Evolutionary conservation across 2,113 vertebrate genomes (phyloP).

Genomic region (Emydocephalus ijimae): DNA sequence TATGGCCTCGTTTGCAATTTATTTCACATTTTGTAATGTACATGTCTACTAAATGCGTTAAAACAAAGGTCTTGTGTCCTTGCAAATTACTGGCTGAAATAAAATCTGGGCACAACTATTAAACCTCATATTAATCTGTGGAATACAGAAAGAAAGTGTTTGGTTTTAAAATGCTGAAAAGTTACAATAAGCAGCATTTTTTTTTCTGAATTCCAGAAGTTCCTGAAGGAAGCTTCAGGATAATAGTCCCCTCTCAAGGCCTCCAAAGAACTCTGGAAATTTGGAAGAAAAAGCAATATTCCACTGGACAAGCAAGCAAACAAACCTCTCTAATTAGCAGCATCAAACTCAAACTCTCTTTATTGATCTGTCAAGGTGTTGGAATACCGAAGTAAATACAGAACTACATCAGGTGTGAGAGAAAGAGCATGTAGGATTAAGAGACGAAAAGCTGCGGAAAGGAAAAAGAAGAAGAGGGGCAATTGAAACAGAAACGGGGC

Average conservation of each 20-base stretch:
- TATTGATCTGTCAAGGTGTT: slow-evolving; percentile 67
- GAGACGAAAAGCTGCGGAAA: slow-evolving; percentile 47
- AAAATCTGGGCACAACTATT: slow-evolving; percentile 24
- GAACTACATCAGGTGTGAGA: slow-evolving; percentile 55
- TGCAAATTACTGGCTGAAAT: background rate
- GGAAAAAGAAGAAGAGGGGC: background rate
- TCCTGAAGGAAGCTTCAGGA: background rate
- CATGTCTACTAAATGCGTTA: background rate
- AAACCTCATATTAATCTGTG: background rate
- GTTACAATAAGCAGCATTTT: background rate
- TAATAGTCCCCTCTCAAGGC: background rate
- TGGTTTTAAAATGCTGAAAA: background rate
- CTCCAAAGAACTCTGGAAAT: slow-evolving; percentile 9
- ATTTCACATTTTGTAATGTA: background rate
- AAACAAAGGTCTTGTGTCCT: background rate
- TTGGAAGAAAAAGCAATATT: slow-evolving; percentile 38
- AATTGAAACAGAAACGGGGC: background rate
- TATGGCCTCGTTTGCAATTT: background rate
- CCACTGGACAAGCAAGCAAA: slow-evolving; percentile 53
- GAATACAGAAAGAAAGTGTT: background rate
- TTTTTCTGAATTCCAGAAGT: background rate
- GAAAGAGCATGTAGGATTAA: slow-evolving; percentile 29
- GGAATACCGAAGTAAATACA: slow-evolving; percentile 68
- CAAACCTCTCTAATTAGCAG: slow-evolving; percentile 42
- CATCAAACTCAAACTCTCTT: slow-evolving; percentile 55